Base-by-base conservation (phyloP, 2,113 vertebrate species). In the Gnathonemus longibarbis region DNA sequence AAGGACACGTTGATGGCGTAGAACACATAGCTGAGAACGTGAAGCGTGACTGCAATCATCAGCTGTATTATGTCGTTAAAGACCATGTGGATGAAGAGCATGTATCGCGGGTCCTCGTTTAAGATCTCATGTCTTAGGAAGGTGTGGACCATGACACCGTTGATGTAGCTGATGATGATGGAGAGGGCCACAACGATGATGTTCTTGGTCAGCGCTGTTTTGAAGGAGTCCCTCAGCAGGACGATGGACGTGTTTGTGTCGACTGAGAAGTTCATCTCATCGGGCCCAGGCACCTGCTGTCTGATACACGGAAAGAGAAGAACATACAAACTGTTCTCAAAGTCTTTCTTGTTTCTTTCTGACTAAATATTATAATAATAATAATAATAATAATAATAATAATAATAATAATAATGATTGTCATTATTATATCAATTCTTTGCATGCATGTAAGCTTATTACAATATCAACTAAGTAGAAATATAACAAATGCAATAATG, bases 81-180 rank as follows among this genome's bases (percentile, higher is more conserved):
- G 35, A 35, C 35, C 35, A 35, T 35, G 35, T 35, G 35, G 35
- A 35, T 35, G 35, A 35, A 35, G 35, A 35, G 35, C 35, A 35
- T 35, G 35, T 35, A 35, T 35, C 35, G 35, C 35, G 35, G 35
- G 35, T 35, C 35, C 35, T 35, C 35, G 35, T 35, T 35, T 35
- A 35, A 35, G 35, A 92, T 90, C 91, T 94, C 92, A 70, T 95
- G 92, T 87, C 93, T 93, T n/a, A 92, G 70, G 90, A 95, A 96
- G 89, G 93, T 95, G 90, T 94, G 92, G 45, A 96, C 92, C 83
- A 96, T 91, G 3, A 89, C 88, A 2, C 53, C 91, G 13, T 95
- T 95, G 92, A 96, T 92, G 89, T 94, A 96, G 92, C 93, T 94
- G 91, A 96, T 94, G 89, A 89, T 91, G 45, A 96, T 89, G 35